Percentiles rank a stretch among this genome's conserved stretches.
These are phyloP conservation scores for Balanococcus diminutus DNA, from an alignment of 2,888 invertebrate genomes.

Conservation along the genomic window DNA sequence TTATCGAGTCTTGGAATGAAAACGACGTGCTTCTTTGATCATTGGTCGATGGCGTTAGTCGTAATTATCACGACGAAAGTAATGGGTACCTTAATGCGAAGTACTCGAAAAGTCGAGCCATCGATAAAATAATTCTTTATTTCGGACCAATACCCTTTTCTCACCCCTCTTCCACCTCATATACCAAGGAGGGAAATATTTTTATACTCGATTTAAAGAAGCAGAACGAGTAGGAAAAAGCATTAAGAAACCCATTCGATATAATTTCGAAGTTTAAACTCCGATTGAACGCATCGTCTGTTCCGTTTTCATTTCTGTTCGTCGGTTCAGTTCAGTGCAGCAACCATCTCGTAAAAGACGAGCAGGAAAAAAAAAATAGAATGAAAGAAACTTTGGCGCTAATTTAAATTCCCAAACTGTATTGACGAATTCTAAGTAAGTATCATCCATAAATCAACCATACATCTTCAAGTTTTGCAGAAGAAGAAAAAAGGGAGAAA, in stretches of 20 bases:
- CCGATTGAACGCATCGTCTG: constrained; percentile 5
- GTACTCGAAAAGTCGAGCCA: too few species aligned
- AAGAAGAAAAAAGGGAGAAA: neutral
- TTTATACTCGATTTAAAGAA: too few species aligned
- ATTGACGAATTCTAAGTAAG: neutral
- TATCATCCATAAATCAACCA: constrained; percentile 9
- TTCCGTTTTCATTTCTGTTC: neutral
- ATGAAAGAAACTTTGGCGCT: neutral
- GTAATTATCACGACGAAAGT: too few species aligned
- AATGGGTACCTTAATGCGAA: too few species aligned
- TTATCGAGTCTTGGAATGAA: too few species aligned
- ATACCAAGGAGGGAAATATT: too few species aligned
- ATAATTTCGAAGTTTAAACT: neutral
- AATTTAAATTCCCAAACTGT: constrained; percentile 14
- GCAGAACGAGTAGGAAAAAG: too few species aligned
- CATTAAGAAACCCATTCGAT: neutral
- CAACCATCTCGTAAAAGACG: neutral
- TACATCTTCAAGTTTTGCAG: neutral
- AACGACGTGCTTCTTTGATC: too few species aligned
- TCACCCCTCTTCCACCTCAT: too few species aligned
- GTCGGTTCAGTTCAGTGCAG: neutral
- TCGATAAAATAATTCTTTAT: too few species aligned
- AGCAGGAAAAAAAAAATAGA: neutral
- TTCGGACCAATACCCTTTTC: too few species aligned
- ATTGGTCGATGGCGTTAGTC: too few species aligned